Evolutionary conservation across 2,113 vertebrate species (phyloP), one percentile per base, ranked within the genome.

Genomic region (Melanerpes formicivorus): DNA sequence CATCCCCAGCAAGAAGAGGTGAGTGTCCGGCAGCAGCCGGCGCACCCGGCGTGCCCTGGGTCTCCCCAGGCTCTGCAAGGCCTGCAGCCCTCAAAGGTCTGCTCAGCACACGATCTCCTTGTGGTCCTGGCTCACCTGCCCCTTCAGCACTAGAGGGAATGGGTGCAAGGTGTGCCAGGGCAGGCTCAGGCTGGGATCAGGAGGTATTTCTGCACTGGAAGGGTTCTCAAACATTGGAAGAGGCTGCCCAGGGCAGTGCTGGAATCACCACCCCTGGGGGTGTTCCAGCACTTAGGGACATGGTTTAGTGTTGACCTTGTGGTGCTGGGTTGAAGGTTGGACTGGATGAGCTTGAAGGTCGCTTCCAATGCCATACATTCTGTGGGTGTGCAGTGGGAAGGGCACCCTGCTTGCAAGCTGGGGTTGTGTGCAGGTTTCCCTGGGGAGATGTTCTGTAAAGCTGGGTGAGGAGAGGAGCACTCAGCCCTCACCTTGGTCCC

Each of bases 1-100:
- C 96, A 99, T 99, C 95, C 99, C 99, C 74, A 99, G 99, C 98
- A 99, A 99, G 97, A 99, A 99, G 96, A 98, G 99, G 99, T 99
- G 88, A 96, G 95, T 44, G 42, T 63, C 65, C 1, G 0, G 9
- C 75, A 59, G 70, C 8, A 85, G 59, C 25, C 65, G 27, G 48
- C 44, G 11, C 4, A 0, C 0, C 0, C 3, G 7, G 29, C 48
- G 11, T 27, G 14, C 48, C 18, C 42, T 14, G 37, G 32, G 14
- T 27, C 56, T 63, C 58, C 56, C 34, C 18, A 11, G 18, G 6
- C 18, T 67, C 67, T 0, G 0, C 0, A 3, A 66, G 56, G 44
- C 46, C 62, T 67, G 65, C 80, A 70, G 80, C 40, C 71, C 54
- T 30, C 0, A 0, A 14, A 71, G 30, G 3, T 46, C 72, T 69